phyloP scores from a whole-genome alignment of 2,797 vertebrate species.

The Chrysolophus pictus region DNA sequence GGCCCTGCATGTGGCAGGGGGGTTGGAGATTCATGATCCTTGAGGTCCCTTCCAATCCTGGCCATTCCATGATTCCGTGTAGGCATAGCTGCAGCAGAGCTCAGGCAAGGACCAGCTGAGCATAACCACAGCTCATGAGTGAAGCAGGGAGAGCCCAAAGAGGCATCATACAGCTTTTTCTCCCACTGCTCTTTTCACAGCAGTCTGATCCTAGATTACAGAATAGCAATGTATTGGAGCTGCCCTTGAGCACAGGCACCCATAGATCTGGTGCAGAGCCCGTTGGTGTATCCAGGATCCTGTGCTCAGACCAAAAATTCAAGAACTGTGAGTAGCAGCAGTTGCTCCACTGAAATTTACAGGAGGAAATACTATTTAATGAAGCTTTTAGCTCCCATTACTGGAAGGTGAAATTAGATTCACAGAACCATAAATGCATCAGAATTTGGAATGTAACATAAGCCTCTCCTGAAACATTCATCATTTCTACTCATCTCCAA shows the following conservation, averaged over 20 bases:
- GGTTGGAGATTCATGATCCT: too few relatives aligned
- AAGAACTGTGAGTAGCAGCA: neutral
- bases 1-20: too few relatives aligned
- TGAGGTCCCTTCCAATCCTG: too few relatives aligned
- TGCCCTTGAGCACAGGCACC: neutral
- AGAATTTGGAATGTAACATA: neutral
- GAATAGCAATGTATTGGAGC: accelerated
- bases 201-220: neutral
- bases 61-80: too few relatives aligned
- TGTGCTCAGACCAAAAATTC: neutral
- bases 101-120: neutral
- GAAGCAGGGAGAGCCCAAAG: accelerated
- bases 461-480: neutral
- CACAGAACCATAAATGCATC: neutral
- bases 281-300: neutral
- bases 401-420: neutral
- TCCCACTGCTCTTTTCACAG: neutral
- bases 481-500: neutral
- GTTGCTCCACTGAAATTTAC: neutral
- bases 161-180: neutral
- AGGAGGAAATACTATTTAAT: neutral
- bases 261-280: neutral
- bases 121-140: neutral
- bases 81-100: neutral
- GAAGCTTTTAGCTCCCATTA: neutral